phyloP scores from a whole-genome alignment of 2,888 invertebrate genomes.

The Neria commutata region DNA sequence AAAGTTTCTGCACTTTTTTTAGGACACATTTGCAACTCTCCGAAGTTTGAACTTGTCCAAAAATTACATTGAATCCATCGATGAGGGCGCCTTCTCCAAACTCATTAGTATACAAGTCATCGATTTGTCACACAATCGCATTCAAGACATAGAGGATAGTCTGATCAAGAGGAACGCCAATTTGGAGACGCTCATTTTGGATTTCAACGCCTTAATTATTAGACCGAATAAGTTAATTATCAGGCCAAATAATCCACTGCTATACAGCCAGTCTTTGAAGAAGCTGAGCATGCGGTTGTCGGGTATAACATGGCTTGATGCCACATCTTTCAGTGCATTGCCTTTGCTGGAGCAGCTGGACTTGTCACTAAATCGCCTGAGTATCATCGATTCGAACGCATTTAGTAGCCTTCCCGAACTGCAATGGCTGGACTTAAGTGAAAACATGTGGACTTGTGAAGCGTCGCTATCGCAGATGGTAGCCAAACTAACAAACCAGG shows the following conservation, averaged over 20 bases:
- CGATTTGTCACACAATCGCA: constrained; percentile 69
- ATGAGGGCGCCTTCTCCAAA: constrained; percentile 67
- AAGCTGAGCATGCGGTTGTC: constrained; percentile 68
- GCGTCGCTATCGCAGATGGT: constrained; percentile 50
- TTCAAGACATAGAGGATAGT: constrained; percentile 65
- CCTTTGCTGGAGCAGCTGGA: constrained; percentile 67
- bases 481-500: constrained; percentile 40
- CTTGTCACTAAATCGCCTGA: constrained; percentile 68
- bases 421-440: constrained; percentile 64
- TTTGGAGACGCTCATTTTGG: constrained; percentile 66
- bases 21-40: too few species aligned
- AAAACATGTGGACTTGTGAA: constrained; percentile 68
- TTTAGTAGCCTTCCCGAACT: constrained; percentile 64
- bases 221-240: too few species aligned
- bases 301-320: constrained; percentile 65
- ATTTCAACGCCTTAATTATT: constrained; percentile 70
- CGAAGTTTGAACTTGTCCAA: too few species aligned
- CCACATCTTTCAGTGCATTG: constrained; percentile 64
- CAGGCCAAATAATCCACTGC: constrained; percentile 65
- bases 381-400: constrained; percentile 63
- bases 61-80: too few species aligned
- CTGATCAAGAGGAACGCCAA: constrained; percentile 66
- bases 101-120: constrained; percentile 64
- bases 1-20: too few species aligned
- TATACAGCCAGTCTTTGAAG: constrained; percentile 66